phyloP scores from a whole-genome alignment of 2,113 vertebrate species.

The Rhodinocichla rosea region DNA sequence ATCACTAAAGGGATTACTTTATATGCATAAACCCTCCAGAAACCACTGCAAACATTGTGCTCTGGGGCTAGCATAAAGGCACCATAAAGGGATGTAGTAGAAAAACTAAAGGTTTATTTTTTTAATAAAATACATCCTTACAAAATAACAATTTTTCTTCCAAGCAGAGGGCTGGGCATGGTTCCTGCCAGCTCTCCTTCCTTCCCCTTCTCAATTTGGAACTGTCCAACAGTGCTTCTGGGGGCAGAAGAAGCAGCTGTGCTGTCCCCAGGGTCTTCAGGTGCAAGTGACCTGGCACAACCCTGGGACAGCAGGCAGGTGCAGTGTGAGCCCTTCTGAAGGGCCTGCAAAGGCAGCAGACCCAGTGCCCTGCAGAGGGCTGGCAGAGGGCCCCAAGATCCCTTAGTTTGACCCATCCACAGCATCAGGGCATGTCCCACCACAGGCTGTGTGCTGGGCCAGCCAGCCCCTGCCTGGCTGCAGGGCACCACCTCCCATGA shows the following conservation, averaged over 20 bases:
- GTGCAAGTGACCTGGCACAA: accelerated
- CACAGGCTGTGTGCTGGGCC: not conserved
- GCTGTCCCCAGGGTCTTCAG: not conserved
- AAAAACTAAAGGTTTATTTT: conserved; percentile 65
- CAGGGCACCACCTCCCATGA: not conserved
- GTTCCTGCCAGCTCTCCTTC: not conserved
- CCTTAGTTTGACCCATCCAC: not conserved
- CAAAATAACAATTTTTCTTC: not conserved
- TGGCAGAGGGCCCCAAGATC: not conserved
- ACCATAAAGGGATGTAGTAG: not conserved
- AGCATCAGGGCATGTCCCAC: not conserved
- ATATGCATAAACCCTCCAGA: too few species aligned
- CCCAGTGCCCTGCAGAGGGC: not conserved
- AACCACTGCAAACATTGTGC: accelerated
- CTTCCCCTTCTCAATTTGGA: not conserved
- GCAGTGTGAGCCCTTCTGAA: not conserved
- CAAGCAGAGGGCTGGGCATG: not conserved
- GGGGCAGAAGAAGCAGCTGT: not conserved
- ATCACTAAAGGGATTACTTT: not conserved
- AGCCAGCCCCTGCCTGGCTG: not conserved
- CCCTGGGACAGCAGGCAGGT: not conserved
- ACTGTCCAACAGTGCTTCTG: not conserved
- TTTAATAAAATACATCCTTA: conserved; percentile 53
- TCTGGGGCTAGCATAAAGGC: not conserved
- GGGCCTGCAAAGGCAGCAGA: not conserved